Base-by-base conservation (phyloP, 2,888 invertebrate genomes). In the Dorcus parallelipipedus region DNA sequence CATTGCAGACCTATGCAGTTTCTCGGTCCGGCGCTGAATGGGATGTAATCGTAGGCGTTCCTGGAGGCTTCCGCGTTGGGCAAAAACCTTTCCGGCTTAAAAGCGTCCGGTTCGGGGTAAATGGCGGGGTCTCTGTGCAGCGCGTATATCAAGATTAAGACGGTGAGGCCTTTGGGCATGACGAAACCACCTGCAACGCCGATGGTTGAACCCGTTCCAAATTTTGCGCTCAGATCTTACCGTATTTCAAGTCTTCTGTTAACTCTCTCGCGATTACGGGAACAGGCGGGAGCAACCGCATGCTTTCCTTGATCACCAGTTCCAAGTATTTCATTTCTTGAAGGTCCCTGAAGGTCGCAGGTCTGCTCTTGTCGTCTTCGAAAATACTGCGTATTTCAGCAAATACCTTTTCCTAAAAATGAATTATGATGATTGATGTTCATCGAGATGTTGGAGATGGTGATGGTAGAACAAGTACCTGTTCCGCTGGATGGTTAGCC, bases 401-500 rank as follows among this genome's bases (percentile, higher is more conserved):
- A 10, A 71, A 63, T 9, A 74, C 69, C 68, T 73, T 76, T 50
- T 73, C 70, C 72, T 41, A 42, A 43, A 42, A 14, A 17, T 42
- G 20, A 20, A 2, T 20, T 20, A 20, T 20, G 20, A 2, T 20
- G 2, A 20, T 20, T 20, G 2, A 20, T 20, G 20, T 3, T 20
- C 20, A 3, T 20, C 20, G 20, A 42, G 10, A 17, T 10, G 5
- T 1, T 42, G 10, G 10, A 1, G 14, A 1, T 42, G 42, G 42
- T 5, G n/a, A 2, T 41, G 10, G 14, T 50, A 7, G 17, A 23
- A 40, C 10, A 33, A 33, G 2, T 52, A 73, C 74, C 70, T 82
- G 82, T n/a, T 79, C 64, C 39, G 79, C 73, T 0, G 76, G 76
- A 68, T 80, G 65, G 42, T 72, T 76, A 0, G 81, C 79, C 43